Percentiles rank a stretch among this genome's conserved stretches.
These are phyloP conservation scores for Latrodectus hesperus DNA, from an alignment of 2,888 invertebrate genomes.

Conservation along the genomic window DNA sequence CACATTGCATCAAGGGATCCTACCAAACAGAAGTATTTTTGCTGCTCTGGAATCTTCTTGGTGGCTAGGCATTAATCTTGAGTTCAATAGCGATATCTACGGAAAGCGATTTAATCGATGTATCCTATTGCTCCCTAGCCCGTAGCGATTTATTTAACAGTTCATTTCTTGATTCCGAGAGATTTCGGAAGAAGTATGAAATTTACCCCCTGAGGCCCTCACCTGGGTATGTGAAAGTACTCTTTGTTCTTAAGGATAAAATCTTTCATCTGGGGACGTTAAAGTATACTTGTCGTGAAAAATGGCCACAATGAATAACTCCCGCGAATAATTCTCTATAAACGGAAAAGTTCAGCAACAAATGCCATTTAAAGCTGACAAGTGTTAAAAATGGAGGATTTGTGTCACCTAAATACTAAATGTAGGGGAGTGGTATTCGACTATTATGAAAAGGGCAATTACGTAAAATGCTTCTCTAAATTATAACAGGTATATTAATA, in stretches of 20 bases:
- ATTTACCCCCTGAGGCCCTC: conserved; percentile 45
- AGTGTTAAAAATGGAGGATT: neutral
- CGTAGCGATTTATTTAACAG: conserved; percentile 63
- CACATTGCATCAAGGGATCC: conserved; percentile 33
- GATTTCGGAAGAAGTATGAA: conserved; percentile 61
- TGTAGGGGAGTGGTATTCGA: too few relatives aligned
- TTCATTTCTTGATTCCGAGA: conserved; percentile 62
- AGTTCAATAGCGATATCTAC: conserved; percentile 56
- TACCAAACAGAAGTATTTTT: conserved; percentile 58
- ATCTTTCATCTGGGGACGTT: conserved; percentile 23
- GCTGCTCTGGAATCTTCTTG: conserved; percentile 30
- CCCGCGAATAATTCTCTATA: neutral
- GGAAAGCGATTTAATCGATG: conserved; percentile 64
- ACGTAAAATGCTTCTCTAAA: too few relatives aligned
- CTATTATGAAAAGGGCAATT: too few relatives aligned
- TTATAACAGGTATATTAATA: too few relatives aligned
- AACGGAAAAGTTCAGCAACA: neutral
- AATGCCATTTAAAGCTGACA: neutral
- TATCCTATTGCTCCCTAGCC: conserved; percentile 59
- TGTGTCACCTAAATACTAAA: neutral
- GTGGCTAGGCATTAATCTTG: conserved; percentile 56
- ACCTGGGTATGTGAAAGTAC: conserved; percentile 19
- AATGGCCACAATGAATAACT: conserved; percentile 31
- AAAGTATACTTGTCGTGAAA: conserved; percentile 21
- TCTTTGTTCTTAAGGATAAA: conserved; percentile 39